Evolutionary conservation across 2,888 invertebrate genomes (phyloP).

Genomic region (Anarsia innoxiella): DNA sequence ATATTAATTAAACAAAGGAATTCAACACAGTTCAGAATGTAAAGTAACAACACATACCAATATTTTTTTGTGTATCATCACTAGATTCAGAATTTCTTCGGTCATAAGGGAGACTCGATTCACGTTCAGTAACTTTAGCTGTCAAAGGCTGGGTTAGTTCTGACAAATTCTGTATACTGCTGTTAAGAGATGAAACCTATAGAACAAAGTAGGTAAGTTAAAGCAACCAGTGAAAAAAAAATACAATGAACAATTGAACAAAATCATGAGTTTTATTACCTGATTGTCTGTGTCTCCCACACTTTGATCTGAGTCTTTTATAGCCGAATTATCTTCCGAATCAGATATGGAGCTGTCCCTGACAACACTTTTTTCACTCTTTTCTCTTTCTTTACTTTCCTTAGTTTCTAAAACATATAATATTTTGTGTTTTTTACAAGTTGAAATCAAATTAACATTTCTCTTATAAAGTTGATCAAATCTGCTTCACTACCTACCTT

Average conservation of each 20-base stretch:
- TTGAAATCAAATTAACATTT: no score
- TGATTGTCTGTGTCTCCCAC: slow-evolving; percentile 71
- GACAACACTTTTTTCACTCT: slow-evolving; percentile 64
- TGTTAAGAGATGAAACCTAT: slow-evolving; percentile 66
- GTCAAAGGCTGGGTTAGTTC: slow-evolving; percentile 65
- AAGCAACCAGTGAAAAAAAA: no score
- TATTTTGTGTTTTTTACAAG: not conserved
- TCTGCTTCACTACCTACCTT: no score
- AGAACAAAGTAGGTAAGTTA: not conserved
- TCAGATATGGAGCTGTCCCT: slow-evolving; percentile 81
- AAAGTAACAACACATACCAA: slow-evolving; percentile 35
- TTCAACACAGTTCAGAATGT: not conserved
- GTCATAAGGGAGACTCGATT: slow-evolving; percentile 40
- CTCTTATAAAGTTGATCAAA: no score
- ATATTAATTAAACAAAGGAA: not conserved
- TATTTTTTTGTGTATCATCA: slow-evolving; percentile 66
- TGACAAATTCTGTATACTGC: slow-evolving; percentile 69
- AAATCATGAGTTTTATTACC: slow-evolving; percentile 29
- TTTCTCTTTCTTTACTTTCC: no score
- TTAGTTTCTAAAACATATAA: slow-evolving; percentile 43
- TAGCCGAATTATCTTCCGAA: slow-evolving; percentile 70
- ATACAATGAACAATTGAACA: no score
- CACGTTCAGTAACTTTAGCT: slow-evolving; percentile 53
- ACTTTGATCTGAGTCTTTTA: slow-evolving; percentile 64
- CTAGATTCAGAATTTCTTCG: slow-evolving; percentile 57